phyloP scores from a whole-genome alignment of 2,888 invertebrate species.

The Eumacrocentrus americanus region DNA sequence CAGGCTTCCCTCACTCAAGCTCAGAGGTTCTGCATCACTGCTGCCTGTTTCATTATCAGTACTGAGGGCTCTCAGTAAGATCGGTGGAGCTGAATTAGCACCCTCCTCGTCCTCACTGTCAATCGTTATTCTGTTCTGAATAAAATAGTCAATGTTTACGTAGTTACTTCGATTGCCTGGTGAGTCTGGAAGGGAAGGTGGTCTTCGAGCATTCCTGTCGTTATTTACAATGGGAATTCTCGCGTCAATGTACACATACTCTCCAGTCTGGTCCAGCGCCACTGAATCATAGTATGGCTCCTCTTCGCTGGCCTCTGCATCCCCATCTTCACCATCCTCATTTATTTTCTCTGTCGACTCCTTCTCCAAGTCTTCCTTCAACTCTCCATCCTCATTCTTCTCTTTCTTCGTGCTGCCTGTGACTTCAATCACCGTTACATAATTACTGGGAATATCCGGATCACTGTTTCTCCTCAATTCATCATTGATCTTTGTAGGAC shows the following conservation, averaged over 20 bases:
- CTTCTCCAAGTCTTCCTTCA: constrained; percentile 34
- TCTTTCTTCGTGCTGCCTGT: constrained; percentile 68
- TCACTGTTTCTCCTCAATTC: constrained; percentile 59
- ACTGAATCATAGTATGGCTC: constrained; percentile 67
- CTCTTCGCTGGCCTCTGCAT: constrained; percentile 59
- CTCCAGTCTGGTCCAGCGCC: constrained; percentile 66
- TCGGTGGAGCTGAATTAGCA: constrained; percentile 56
- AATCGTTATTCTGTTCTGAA: constrained; percentile 67
- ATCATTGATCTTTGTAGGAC: constrained; percentile 54
- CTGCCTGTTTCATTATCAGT: constrained; percentile 60
- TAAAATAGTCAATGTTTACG: constrained; percentile 91
- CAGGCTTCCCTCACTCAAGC: constrained; percentile 58
- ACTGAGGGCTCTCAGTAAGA: constrained; percentile 56
- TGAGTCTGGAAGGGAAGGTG: constrained; percentile 72
- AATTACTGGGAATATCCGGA: constrained; percentile 67
- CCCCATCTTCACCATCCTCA: constrained; percentile 58
- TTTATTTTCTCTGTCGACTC: constrained; percentile 48
- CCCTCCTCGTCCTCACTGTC: constrained; percentile 60
- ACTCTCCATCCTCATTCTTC: constrained; percentile 65
- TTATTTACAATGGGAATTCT: constrained; percentile 62
- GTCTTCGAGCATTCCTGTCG: constrained; percentile 48
- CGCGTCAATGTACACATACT: constrained; percentile 78
- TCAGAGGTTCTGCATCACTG: constrained; percentile 59
- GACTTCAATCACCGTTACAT: constrained; percentile 88
- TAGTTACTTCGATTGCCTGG: constrained; percentile 84